These are phyloP conservation scores for Tolmerus cingulatus DNA, from an alignment of 2,888 invertebrate genomes.

Conservation along the genomic window DNA sequence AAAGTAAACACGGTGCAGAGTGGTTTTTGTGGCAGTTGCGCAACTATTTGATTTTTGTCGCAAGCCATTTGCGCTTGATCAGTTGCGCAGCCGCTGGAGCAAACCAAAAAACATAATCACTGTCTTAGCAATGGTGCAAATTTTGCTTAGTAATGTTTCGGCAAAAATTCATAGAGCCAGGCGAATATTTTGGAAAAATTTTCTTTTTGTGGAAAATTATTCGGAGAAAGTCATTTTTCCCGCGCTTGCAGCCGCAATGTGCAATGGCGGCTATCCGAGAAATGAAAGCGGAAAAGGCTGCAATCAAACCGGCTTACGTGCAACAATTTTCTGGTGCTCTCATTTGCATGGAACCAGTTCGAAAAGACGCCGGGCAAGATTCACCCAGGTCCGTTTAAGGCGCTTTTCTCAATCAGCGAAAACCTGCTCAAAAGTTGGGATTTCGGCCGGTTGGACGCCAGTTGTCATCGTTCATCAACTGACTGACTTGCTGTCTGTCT, in stretches of 20 bases:
- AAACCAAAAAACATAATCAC: not conserved
- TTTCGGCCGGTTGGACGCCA: not conserved
- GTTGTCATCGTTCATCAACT: not conserved
- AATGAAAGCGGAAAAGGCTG: conserved; percentile 35
- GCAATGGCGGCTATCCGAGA: not conserved
- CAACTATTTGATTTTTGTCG: not conserved
- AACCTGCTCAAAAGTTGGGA: not conserved
- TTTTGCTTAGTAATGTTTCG: not conserved
- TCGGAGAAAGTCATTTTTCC: conserved; percentile 17
- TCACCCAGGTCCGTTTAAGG: not conserved
- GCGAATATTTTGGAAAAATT: not conserved
- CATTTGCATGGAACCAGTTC: conserved; percentile 36
- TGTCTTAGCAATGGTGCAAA: not conserved
- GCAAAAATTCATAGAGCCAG: not conserved
- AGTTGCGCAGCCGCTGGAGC: not conserved
- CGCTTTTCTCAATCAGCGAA: not conserved
- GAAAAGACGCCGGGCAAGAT: not conserved
- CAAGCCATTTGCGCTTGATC: not conserved
- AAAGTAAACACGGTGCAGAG: not conserved
- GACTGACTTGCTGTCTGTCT: not conserved
- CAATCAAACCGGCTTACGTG: conserved; percentile 24
- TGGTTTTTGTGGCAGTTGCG: not conserved
- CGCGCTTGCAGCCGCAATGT: not conserved
- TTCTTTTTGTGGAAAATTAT: not conserved
- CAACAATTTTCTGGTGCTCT: conserved; percentile 25